A percentile compares a stretch with the other conserved stretches of the same genome.
Conservation (phyloP, 2,888 invertebrate species). For the Mechanitis mazaeus region DNA sequence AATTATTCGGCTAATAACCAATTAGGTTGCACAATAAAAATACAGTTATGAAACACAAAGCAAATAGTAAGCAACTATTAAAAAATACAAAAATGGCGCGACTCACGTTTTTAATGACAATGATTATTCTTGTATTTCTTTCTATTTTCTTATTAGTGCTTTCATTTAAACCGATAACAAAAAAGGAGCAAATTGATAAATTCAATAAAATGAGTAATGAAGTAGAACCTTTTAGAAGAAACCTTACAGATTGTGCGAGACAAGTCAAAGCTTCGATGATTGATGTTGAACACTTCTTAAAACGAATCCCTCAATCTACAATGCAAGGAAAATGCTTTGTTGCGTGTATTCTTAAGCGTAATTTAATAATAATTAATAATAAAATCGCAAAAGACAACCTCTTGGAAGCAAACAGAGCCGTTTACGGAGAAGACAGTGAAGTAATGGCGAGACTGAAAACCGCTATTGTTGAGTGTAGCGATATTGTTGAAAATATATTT, state of each 20-base stretch:
- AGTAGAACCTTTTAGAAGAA: conserved; percentile 63
- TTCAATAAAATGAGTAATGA: conserved; percentile 50
- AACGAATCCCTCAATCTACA: conserved; percentile 55
- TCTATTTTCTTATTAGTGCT: conserved; percentile 33
- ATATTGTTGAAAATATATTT: conserved; percentile 51
- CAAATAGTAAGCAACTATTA: background rate
- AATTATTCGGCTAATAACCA: conserved; percentile 41
- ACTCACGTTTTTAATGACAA: conserved; percentile 12
- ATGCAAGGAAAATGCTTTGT: conserved; percentile 67
- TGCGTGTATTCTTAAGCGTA: conserved; percentile 63
- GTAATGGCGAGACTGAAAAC: conserved; percentile 49
- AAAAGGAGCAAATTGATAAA: conserved; percentile 55
- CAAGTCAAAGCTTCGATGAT: conserved; percentile 59
- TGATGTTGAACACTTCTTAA: conserved; percentile 61
- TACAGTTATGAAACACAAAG: conserved; percentile 6
- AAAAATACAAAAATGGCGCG: conserved; percentile 12
- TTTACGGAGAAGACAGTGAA: conserved; percentile 62
- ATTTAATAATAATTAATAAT: conserved; percentile 56
- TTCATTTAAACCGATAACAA: conserved; percentile 54
- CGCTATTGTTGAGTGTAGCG: conserved; percentile 53
- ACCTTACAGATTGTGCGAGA: conserved; percentile 60
- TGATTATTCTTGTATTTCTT: conserved; percentile 21
- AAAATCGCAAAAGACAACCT: conserved; percentile 50
- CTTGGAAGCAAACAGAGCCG: conserved; percentile 51
- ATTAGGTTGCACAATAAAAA: conserved; percentile 35